These are phyloP conservation scores for Neofelis nebulosa DNA, from an alignment of 2,113 vertebrate genomes.

Conservation along the genomic window DNA sequence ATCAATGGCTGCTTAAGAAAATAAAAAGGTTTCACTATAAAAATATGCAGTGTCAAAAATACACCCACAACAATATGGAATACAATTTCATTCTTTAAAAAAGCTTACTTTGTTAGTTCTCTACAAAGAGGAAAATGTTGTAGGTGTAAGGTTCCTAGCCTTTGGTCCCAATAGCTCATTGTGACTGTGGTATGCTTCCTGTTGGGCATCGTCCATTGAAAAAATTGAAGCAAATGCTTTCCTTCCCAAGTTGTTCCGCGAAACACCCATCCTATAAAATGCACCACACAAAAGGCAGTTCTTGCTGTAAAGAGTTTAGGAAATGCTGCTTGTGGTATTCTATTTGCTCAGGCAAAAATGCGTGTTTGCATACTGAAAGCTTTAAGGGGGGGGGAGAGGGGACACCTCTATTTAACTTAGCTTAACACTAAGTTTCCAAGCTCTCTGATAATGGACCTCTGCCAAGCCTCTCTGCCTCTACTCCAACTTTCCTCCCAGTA, in stretches of 20 bases:
- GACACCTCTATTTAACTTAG: neutral
- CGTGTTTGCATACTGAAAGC: neutral
- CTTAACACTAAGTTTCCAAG: neutral
- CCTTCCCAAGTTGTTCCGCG: neutral
- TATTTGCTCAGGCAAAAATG: neutral
- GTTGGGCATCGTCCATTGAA: neutral
- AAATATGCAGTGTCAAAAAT: neutral
- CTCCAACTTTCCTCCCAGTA: accelerated
- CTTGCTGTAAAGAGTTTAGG: neutral
- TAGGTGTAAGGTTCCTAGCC: neutral
- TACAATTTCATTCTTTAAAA: neutral
- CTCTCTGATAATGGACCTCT: neutral
- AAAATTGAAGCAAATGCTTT: neutral
- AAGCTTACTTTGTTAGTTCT: neutral
- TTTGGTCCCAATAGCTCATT: neutral
- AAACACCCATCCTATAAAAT: neutral
- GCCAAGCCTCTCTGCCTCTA: neutral
- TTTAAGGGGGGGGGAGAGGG: neutral
- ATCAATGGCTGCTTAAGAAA: neutral
- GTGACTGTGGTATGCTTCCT: neutral
- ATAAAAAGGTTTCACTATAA: neutral
- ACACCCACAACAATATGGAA: neutral
- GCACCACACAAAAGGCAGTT: neutral
- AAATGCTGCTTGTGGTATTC: neutral
- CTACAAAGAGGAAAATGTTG: neutral